Evolutionary conservation across 1,140 invertebrate genomes (phyloP), one percentile per base, ranked within the genome.

Genomic region (Ridgeia piscesae): DNA sequence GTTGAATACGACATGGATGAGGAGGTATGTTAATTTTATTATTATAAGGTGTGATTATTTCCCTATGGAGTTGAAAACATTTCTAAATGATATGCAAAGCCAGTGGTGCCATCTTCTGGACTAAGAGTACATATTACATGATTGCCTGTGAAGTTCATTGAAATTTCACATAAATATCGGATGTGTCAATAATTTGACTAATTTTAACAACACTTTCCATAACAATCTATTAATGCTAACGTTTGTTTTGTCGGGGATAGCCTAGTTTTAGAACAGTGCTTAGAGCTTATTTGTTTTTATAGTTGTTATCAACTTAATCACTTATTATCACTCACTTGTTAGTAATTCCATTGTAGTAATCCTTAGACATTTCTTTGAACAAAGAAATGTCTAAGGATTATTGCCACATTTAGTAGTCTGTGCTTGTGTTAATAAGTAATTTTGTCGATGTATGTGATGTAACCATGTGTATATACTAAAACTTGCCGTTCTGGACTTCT

Each of bases 1-100:
- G 97, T 99, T 4, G 99, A 99, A 95, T 99, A 99, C 97, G 99
- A 99, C 96, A 97, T 99, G 93, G 99, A 99, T 96, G 99, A 99
- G 96, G 99, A 99, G 96, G 96, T 96, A 90, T 90, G 89, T 90
- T 34, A 6, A n/a, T 21, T 90, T 90, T 90, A 90, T 90, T 90
- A 34, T 33, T n/a, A 34, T 17, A 42, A 33, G 9, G 4, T 90
- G 89, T 21, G 11, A 14, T 77, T 0, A 21, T 77, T 77, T 77
- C 11, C 58, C 58, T 27, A 21, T 77, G 58, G 58, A 77, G 58
- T 77, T 77, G 58, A 21, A 77, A 77, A 77, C 58, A 77, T 77
- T 77, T 77, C 58, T 77, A 31, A 77, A 77, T 77, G 4, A 77
- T 42, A 42, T 42, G 42, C 42, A n/a, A n/a, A n/a, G n/a, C n/a